Evolutionary conservation across 2,888 invertebrate genomes (phyloP), one percentile per base, ranked within the genome.

Genomic region (Acronicta leporina): DNA sequence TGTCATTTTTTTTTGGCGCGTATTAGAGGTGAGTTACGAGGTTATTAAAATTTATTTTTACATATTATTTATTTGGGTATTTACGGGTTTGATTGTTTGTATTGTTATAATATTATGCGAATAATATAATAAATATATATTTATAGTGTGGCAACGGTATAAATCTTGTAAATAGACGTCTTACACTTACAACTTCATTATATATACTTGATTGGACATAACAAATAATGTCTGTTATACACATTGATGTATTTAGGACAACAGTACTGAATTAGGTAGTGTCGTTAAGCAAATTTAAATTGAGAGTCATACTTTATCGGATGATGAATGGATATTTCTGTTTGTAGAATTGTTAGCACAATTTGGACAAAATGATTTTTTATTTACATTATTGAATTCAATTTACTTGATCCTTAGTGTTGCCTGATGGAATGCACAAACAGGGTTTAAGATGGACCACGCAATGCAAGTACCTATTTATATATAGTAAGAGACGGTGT

Each of bases 171-270:
- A 15, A 41, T 52, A 43, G 43, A 55, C 20, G 52, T 43, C 47
- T 53, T 53, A 68, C 59, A 58, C 46, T 53, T 50, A 68, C 59
- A 58, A 46, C 50, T 73, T 68, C 25, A 68, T 63, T 56, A 61
- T 64, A 61, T 43, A 55, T 40, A 51, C 41, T 48, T 58, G 50
- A 33, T 67, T 67, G 59, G 51, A 27, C 27, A 40, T 64, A 58
- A 75, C 53, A 61, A 65, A 77, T 67, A 52, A 35, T 15, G 46
- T 43, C 33, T 60, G 51, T 27, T 55, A 54, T 59, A 55, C 49
- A 27, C 35, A 13, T 33, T 33, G 11, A 33, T 35, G 10, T 30
- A 35, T 35, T 35, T 13, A 35, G 13, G 2, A 35, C 5, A 11
- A 13, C n/a, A n/a, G n/a, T n/a, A n/a, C 35, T 35, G 38, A 7